phyloP scores from a whole-genome alignment of 2,888 invertebrate species.

The Ypsolopha scabrella region DNA sequence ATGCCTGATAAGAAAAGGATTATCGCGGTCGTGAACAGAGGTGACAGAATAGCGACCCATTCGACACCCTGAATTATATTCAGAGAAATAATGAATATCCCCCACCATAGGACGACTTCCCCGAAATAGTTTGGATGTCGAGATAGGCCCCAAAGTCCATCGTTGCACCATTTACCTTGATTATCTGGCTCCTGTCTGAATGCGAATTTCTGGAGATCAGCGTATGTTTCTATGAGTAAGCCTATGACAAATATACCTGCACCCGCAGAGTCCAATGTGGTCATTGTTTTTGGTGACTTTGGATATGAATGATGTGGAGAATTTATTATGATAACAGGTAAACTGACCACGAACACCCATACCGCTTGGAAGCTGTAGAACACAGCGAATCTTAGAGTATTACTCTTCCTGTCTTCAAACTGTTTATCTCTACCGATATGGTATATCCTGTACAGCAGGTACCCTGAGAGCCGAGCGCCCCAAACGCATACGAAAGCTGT shows the following conservation, averaged over 20 bases:
- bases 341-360: constrained; percentile 92
- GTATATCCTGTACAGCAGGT: constrained; percentile 89
- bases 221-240: constrained; percentile 88
- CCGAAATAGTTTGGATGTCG: constrained; percentile 96
- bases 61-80: constrained; percentile 88
- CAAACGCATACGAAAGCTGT: constrained; percentile 89
- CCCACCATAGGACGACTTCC: constrained; percentile 95
- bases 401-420: constrained; percentile 90
- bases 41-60: constrained; percentile 89
- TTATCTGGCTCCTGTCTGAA: constrained; percentile 91
- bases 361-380: constrained; percentile 94
- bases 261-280: constrained; percentile 87
- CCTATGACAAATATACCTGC: constrained; percentile 88
- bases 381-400: constrained; percentile 88
- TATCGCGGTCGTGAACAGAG: constrained; percentile 87
- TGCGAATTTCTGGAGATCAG: constrained; percentile 92
- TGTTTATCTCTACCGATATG: constrained; percentile 92
- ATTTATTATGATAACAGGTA: constrained; percentile 92
- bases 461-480: constrained; percentile 88
- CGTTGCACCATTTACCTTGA: constrained; percentile 93
- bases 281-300: constrained; percentile 86
- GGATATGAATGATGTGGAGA: constrained; percentile 84
- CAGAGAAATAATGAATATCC: constrained; percentile 89
- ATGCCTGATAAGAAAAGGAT: constrained; percentile 93
- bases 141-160: constrained; percentile 89